A percentile compares a stretch with the other conserved stretches of the same genome.
Evolutionary conservation across 2,797 vertebrate species (phyloP).

Genomic region (Gouania willdenowi): DNA sequence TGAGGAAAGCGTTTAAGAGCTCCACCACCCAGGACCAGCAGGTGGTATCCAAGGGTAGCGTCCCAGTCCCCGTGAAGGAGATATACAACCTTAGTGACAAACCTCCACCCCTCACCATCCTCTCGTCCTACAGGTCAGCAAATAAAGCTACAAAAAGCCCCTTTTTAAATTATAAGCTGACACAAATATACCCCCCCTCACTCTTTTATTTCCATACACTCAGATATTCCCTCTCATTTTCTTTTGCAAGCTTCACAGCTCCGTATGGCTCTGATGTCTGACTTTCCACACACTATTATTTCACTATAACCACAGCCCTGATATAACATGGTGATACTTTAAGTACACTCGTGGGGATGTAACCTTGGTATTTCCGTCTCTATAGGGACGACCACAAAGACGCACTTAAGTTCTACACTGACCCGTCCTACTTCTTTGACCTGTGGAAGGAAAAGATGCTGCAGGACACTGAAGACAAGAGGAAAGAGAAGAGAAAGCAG

Average conservation of each 20-base stretch:
- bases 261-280: no score
- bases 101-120: constrained; percentile 92
- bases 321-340: no score
- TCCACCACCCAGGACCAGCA: constrained; percentile 95
- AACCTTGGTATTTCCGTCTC: constrained; percentile 11
- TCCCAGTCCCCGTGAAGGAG: constrained; percentile 88
- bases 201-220: no score
- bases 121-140: constrained; percentile 87
- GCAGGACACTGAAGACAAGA: constrained; percentile 98
- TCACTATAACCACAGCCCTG: no score
- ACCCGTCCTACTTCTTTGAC: constrained; percentile 98
- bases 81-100: constrained; percentile 94
- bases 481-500: constrained; percentile 96
- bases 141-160: no score
- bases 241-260: constrained; percentile 21
- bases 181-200: no score
- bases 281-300: no score
- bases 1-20: constrained; percentile 98
- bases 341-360: no score
- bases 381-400: constrained; percentile 94
- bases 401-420: constrained; percentile 94
- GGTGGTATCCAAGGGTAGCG: constrained; percentile 94
- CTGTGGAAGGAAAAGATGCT: constrained; percentile 99
- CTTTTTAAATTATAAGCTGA: no score
- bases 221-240: no score